Conservation (phyloP, 2,797 vertebrate species). For the Hephaestus fuliginosus region DNA sequence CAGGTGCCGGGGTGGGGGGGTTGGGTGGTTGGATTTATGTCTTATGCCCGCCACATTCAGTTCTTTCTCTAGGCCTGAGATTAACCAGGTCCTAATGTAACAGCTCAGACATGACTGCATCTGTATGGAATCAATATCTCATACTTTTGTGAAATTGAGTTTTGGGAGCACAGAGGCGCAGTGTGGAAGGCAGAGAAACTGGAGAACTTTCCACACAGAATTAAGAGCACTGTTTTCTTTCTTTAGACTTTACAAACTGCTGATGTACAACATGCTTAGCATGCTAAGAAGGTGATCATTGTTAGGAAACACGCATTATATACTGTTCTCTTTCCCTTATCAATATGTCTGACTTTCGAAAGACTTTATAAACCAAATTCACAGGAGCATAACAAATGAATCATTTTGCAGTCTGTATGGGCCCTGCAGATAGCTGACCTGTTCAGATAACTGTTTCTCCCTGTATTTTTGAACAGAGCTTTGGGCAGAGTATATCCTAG, state of each 20-base stretch:
- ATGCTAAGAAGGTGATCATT: neutral
- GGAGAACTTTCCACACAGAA: constrained; percentile 51
- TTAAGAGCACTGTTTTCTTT: constrained; percentile 29
- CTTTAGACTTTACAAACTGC: constrained; percentile 4
- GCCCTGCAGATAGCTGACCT: constrained; percentile 22
- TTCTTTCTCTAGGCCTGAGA: constrained; percentile 69
- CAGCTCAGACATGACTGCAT: constrained; percentile 77
- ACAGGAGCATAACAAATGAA: constrained; percentile 12
- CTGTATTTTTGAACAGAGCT: constrained; percentile 14
- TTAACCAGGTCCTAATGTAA: constrained; percentile 79
- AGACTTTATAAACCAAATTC: neutral
- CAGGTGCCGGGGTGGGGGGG: constrained; percentile 41
- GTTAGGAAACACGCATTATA: neutral
- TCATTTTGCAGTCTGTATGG: constrained; percentile 14
- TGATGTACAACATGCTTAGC: neutral
- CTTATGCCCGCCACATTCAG: constrained; percentile 53
- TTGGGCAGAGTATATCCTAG: constrained; percentile 6
- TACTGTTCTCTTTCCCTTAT: neutral
- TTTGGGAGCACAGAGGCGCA: constrained; percentile 54
- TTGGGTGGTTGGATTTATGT: constrained; percentile 73
- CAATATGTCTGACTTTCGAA: too few relatives aligned
- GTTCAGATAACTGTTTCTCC: constrained; percentile 20
- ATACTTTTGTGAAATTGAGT: constrained; percentile 81
- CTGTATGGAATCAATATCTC: constrained; percentile 83
- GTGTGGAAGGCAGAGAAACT: constrained; percentile 10